phyloP scores from a whole-genome alignment of 1,140 invertebrate genomes.

The Orius insidiosus region DNA sequence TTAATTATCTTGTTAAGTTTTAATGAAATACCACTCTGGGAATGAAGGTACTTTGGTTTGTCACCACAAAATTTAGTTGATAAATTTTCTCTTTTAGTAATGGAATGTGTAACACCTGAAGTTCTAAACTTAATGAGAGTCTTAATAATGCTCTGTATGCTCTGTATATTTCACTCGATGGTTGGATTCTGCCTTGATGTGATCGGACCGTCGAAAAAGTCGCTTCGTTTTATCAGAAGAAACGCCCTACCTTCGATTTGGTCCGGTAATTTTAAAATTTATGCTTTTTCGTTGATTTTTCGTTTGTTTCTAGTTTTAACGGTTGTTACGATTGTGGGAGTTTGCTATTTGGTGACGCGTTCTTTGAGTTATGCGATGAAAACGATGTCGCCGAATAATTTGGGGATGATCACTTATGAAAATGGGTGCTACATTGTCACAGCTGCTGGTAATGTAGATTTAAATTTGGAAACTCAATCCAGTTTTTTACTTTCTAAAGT shows the following conservation, averaged over 20 bases:
- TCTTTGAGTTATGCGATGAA: slow-evolving; percentile 29
- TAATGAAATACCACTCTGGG: slow-evolving; percentile 12
- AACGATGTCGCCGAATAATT: slow-evolving; percentile 23
- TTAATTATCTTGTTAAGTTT: not conserved
- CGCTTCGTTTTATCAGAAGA: slow-evolving; percentile 29
- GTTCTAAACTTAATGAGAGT: slow-evolving; percentile 33
- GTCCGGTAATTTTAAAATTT: slow-evolving; percentile 22
- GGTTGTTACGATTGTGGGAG: slow-evolving; percentile 33
- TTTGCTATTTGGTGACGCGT: slow-evolving; percentile 33
- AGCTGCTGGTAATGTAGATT: slow-evolving; percentile 28
- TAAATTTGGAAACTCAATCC: no score
- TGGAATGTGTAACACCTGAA: slow-evolving; percentile 30
- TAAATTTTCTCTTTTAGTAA: slow-evolving; percentile 25
- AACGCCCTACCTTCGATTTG: slow-evolving; percentile 34
- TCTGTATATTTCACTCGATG: slow-evolving; percentile 32
- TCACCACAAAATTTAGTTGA: not conserved
- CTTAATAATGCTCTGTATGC: slow-evolving; percentile 32
- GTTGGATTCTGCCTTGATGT: slow-evolving; percentile 34
- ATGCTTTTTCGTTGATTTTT: no score
- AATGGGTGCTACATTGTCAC: slow-evolving; percentile 36
- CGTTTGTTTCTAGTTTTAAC: slow-evolving; percentile 26
- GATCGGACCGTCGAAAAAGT: slow-evolving; percentile 29
- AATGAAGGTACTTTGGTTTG: slow-evolving; percentile 12
- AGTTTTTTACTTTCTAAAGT: no score
- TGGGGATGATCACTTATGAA: slow-evolving; percentile 32